Evolutionary conservation across 2,888 invertebrate genomes (phyloP), one percentile per base, ranked within the genome.

Genomic region (Rhamnusium bicolor): DNA sequence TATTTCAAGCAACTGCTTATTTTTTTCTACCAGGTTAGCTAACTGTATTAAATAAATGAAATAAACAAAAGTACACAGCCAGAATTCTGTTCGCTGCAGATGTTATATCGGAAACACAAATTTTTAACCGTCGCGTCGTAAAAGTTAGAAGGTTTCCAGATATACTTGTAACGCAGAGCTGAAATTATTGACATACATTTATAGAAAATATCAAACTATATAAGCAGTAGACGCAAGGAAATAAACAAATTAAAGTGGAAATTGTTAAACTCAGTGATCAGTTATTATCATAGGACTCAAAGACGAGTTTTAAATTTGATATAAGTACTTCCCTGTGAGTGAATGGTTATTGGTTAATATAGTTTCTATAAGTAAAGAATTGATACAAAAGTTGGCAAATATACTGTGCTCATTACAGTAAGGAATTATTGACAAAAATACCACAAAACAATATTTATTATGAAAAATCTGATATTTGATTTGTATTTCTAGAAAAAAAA

Each of bases 221-320:
- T 61, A 53, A 19, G 53, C 16, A 29, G n/a, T 7, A 7, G 49
- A 49, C 56, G 47, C 56, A 58, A 65, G 49, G 21, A 63, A 70
- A 71, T 65, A 71, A 58, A 71, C 60, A 51, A 56, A 58, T 63
- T 63, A 32, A 58, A 65, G 21, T 71, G 32, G 27, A 7, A 46
- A 49, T 58, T 21, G 63, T 32, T 65, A 70, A 65, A 71, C 32
- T 60, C 66, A 47, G 21, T 19, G 62, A 65, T 65, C 51, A 58
- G 32, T 49, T 69, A 46, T 62, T 65, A 47, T 29, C 58, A 12
- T 24, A 49, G 46, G 46, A 51, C 19, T 14, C 8, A 16, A 61
- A 47, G 18, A 32, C 51, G 32, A 60, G 61, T 32, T 24, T 60
- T 53, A 19, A 29, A 53, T 61, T 29, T 51, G 53, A 61, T 61